Evolutionary conservation across 2,888 invertebrate genomes (phyloP), one percentile per base, ranked within the genome.

Genomic region (Drosophila subsilvestris): DNA sequence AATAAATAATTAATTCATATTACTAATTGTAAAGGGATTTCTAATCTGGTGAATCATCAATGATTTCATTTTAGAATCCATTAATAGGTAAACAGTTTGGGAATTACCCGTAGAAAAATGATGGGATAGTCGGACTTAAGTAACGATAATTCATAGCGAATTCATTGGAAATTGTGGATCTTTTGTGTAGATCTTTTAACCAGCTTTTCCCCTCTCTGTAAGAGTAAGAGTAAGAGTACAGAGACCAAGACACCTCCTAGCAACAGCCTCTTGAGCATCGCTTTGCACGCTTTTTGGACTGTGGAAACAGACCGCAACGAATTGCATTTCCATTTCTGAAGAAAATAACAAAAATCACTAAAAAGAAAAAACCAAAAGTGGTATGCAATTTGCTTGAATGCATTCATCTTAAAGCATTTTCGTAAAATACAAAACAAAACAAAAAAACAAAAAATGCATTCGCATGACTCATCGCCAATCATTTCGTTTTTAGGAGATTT

Each of bases 241-340:
- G 48, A 59, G 12, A 29, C 32, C 12, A 32, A 32, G 32, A n/a
- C 2, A 37, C 7, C 37, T 6, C 37, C 7, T 37, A 37, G 29
- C 47, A 47, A 51, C 42, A 48, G 70, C 50, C 27, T 47, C 50
- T 63, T 50, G 44, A 45, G 51, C 58, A 69, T 22, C 58, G 58
- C 43, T 60, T 60, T 59, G 53, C 70, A 69, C 69, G 69, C 69
- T 70, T 70, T 55, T 70, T 10, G 70, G 45, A 51, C 47, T 49
- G 62, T 47, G 60, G 27, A 75, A 78, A 57, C 83, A 81, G 80
- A 81, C 75, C 86, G 77, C 79, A 83, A 86, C 80, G 70, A 72
- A 73, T 70, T 77, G 77, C 86, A 82, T 80, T 74, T 75, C 61
- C 63, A 74, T 75, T 84, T 83, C 70, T 9, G 4, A 29, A 27